A percentile compares a stretch with the other conserved stretches of the same genome.
These are phyloP conservation scores for Mimachlamys varia DNA, from an alignment of 2,888 invertebrate genomes.

Conservation along the genomic window DNA sequence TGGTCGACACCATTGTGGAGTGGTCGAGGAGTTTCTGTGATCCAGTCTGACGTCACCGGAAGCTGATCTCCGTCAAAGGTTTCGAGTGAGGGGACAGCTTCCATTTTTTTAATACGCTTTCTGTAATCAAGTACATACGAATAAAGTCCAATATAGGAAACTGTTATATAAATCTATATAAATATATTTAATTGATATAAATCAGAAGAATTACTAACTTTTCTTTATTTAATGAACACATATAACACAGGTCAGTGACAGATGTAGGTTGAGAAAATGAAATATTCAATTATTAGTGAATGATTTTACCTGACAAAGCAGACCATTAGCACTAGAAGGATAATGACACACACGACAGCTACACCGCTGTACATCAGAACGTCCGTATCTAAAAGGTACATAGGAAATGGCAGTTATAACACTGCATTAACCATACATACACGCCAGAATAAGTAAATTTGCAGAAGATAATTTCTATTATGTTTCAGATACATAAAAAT, in stretches of 20 bases:
- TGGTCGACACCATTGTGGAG: background rate
- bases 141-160: background rate
- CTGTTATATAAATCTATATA: too few species aligned
- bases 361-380: background rate
- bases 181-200: too few species aligned
- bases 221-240: too few species aligned
- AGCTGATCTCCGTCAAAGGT: background rate
- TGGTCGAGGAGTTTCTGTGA: background rate
- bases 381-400: background rate
- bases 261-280: too few species aligned
- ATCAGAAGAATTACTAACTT: too few species aligned
- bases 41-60: slow-evolving; percentile 10
- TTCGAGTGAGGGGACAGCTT: background rate
- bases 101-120: background rate
- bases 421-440: too few species aligned
- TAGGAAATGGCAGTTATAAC: too few species aligned
- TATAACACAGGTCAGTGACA: too few species aligned
- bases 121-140: background rate
- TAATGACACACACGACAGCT: background rate
- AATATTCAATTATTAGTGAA: background rate
- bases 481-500: too few species aligned
- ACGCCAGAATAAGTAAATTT: too few species aligned
- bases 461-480: too few species aligned
- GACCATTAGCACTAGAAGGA: background rate
- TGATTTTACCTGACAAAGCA: background rate